Conservation (phyloP, 2,113 vertebrate genomes). For the Rhineura floridana region DNA sequence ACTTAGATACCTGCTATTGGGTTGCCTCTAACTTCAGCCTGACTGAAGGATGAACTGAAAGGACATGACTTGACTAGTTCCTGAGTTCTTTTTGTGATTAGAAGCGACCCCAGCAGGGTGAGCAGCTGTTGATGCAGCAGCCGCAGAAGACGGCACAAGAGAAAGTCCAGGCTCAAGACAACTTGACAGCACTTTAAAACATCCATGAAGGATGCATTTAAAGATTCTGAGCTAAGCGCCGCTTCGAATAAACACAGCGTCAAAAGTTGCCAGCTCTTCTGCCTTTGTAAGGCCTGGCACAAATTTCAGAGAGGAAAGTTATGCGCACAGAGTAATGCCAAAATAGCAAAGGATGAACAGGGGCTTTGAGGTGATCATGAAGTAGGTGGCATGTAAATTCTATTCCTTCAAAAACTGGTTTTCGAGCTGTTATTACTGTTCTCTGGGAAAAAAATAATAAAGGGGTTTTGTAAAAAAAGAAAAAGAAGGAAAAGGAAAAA, state of each 20-base stretch:
- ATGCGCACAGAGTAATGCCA: background rate
- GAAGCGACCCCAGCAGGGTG: background rate
- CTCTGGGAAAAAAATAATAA: background rate
- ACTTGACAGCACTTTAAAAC: background rate
- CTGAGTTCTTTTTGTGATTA: background rate
- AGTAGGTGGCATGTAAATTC: background rate
- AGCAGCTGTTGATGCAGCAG: no score
- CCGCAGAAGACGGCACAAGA: background rate
- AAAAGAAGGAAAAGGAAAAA: background rate
- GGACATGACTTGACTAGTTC: background rate
- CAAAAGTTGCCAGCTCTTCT: background rate
- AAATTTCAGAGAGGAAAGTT: background rate
- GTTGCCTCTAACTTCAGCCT: background rate
- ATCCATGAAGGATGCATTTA: background rate
- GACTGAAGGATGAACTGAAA: background rate
- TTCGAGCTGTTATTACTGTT: background rate
- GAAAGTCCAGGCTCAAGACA: background rate
- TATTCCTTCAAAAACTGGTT: background rate
- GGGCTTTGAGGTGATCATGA: background rate
- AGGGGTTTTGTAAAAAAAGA: background rate
- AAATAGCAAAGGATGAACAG: background rate
- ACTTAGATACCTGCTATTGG: background rate
- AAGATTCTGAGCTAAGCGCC: background rate
- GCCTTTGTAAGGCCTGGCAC: background rate
- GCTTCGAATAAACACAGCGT: background rate